Evolutionary conservation across 2,797 vertebrate genomes (phyloP), one percentile per base, ranked within the genome.

Genomic region (Paguma larvata): DNA sequence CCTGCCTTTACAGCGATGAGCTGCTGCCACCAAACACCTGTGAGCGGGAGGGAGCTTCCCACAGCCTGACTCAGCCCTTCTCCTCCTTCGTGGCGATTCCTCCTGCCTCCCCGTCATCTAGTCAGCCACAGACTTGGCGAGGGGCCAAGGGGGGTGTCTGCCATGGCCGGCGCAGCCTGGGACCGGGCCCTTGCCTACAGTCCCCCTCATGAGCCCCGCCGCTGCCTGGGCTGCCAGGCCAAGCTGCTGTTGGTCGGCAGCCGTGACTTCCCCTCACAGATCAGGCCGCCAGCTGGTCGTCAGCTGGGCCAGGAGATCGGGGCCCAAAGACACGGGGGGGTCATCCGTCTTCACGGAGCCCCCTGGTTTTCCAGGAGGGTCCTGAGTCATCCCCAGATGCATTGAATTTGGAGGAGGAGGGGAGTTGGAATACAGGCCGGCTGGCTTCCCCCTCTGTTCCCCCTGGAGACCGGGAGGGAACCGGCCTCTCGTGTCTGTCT

Each of bases 101-200:
- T 65, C 70, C 32, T 53, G 48, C 14, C 30, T 89, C 82, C 59
- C 65, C 34, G 27, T 67, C 23, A 38, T 41, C 6, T 9, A 1
- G 15, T 59, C 68, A n/a, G n/a, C n/a, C n/a, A 89, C 34, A 72
- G 62, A 67, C 48, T 12, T 25, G 30, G 18, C 30, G 67, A 63
- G 38, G 9, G 6, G 2, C 34, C 25, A 5, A n/a, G 8, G 8
- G 0, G 8, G 48, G 9, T 9, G 1, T 18, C 12, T 62, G 82
- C 53, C 63, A 63, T 34, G 12, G 2, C 1, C 14, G 1, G 21
- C 3, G 5, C 15, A 86, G 68, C 10, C 68, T 19, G 11, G 48
- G 32, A 12, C 72, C 8, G 6, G 0, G 3, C 34, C 82, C 84
- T 2, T 32, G 19, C 77, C 65, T 78, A 13, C 38, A 53, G 14